These are phyloP conservation scores for Drosophila asahinai DNA, from an alignment of 1,140 invertebrate species.

Conservation along the genomic window DNA sequence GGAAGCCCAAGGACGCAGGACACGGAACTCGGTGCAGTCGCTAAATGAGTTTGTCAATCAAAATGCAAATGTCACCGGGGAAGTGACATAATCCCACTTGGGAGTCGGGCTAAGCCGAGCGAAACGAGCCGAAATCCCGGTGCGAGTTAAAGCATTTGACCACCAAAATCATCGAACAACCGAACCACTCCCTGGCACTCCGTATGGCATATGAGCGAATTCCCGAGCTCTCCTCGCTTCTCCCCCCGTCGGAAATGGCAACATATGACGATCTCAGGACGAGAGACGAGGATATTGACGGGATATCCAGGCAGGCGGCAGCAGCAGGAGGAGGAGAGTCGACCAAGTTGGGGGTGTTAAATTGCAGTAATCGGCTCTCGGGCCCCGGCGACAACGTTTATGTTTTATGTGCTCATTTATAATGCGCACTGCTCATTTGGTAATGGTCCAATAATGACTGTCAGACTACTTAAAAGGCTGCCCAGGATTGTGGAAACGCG, in stretches of 20 bases:
- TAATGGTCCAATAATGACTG: conserved; percentile 79
- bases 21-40: conserved; percentile 27
- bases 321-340: background rate
- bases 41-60: conserved; percentile 83
- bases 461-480: conserved; percentile 63
- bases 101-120: conserved; percentile 78
- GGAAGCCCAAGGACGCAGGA: conserved; percentile 17
- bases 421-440: conserved; percentile 78
- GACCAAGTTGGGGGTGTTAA: conserved; percentile 69
- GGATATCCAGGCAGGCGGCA: background rate
- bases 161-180: conserved; percentile 37
- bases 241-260: conserved; percentile 58
- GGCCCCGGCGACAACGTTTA: conserved; percentile 74
- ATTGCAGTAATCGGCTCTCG: conserved; percentile 80
- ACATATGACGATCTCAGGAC: conserved; percentile 60
- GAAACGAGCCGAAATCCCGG: conserved; percentile 60
- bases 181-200: conserved; percentile 12
- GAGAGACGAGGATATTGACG: conserved; percentile 10
- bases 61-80: conserved; percentile 81
- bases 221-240: conserved; percentile 36
- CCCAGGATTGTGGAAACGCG: conserved; percentile 58
- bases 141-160: conserved; percentile 81
- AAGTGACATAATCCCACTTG: conserved; percentile 84
- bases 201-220: conserved; percentile 56
- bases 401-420: conserved; percentile 83